Conservation (phyloP, 2,113 vertebrate genomes). For the Calidris pygmaea region DNA sequence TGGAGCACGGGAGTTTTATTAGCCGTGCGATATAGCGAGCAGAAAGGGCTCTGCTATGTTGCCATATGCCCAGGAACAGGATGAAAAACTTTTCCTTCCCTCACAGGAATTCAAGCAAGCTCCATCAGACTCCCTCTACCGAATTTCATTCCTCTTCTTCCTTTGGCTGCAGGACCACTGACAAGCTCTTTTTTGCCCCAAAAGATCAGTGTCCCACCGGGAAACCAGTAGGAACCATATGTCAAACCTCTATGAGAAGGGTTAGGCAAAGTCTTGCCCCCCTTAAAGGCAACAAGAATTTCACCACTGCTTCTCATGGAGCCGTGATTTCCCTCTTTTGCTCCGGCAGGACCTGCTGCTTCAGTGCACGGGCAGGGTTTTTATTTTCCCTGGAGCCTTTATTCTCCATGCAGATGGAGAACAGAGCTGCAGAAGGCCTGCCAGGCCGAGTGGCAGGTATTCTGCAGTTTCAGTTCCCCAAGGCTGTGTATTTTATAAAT, state of each 20-base stretch:
- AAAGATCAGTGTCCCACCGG: not conserved
- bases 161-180: not conserved
- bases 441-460: not conserved
- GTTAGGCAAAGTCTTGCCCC: not conserved
- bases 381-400: not conserved
- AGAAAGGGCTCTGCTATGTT: slow-evolving; percentile 29
- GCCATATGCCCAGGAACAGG: not conserved
- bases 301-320: not conserved
- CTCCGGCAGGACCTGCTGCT: not conserved
- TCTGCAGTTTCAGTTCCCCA: not conserved
- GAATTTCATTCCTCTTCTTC: not conserved
- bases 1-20: slow-evolving; percentile 41
- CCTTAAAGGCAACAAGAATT: not conserved
- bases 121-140: not conserved
- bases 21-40: not conserved
- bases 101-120: not conserved
- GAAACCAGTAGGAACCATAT: not conserved
- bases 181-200: not conserved
- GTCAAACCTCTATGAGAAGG: not conserved
- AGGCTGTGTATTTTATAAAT: not conserved
- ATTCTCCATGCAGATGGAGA: not conserved
- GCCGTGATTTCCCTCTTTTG: not conserved
- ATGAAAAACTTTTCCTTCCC: slow-evolving; percentile 3
- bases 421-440: not conserved
- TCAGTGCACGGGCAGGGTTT: not conserved